These are phyloP conservation scores for Dolichoris vasculosae DNA, from an alignment of 1,140 invertebrate species.

Conservation along the genomic window DNA sequence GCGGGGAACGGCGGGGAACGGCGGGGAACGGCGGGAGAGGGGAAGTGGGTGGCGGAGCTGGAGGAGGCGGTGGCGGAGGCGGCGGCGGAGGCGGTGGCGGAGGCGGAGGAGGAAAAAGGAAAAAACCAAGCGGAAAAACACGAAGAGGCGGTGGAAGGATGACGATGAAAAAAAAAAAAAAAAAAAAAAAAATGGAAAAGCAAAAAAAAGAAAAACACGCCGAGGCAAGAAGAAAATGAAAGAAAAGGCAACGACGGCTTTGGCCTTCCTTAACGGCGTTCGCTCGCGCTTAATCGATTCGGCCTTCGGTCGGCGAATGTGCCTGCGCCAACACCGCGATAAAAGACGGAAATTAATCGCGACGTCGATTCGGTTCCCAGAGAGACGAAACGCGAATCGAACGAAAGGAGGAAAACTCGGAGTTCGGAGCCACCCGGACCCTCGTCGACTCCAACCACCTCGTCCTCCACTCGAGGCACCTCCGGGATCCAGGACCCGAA, in stretches of 20 bases:
- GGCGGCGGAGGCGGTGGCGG: no score
- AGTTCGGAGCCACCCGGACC: no score
- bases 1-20: no score
- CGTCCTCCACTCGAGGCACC: not conserved
- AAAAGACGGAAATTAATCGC: constrained; percentile 24
- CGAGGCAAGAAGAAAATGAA: not conserved
- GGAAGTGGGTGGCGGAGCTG: no score
- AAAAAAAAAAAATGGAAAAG: no score
- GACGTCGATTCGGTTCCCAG: not conserved
- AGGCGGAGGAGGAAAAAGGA: no score
- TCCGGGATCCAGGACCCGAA: not conserved
- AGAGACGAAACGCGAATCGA: constrained; percentile 7
- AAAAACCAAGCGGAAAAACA: no score
- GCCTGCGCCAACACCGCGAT: not conserved
- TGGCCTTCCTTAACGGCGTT: constrained; percentile 8
- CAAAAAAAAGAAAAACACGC: not conserved
- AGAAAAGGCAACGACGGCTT: not conserved
- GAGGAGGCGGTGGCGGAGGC: no score
- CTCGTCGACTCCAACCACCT: no score
- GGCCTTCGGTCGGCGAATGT: not conserved
- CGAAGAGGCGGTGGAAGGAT: not conserved
- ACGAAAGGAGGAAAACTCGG: not conserved
- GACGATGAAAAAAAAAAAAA: not conserved
- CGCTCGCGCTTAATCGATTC: constrained; percentile 6
- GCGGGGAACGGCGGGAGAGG: no score